Evolutionary conservation across 2,888 invertebrate species (phyloP), one percentile per base, ranked within the genome.

Genomic region (Pegoplata infirma): DNA sequence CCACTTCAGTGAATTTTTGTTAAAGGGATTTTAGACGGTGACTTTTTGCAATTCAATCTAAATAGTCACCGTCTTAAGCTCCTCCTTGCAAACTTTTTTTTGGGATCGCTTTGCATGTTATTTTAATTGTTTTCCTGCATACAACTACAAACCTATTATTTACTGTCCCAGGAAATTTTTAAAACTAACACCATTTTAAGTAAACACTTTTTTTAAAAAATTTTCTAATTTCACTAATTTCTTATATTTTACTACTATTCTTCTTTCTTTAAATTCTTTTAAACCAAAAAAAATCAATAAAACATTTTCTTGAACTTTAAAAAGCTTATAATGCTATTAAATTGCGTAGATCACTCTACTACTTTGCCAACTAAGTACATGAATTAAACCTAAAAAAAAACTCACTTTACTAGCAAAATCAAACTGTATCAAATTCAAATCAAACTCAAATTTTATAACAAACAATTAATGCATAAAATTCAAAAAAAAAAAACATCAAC

Each of bases 261-360:
- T 32, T 66, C 53, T 76, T 40, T 58, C 61, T 51, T 55, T 66
- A 23, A 53, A 40, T 16, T 76, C 49, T 64, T 63, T 64, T 25
- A 46, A 66, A 44, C 16, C 12, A 14, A 17, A 51, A n/a, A 21
- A 51, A 77, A 58, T 19, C 19, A 47, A 63, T 64, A 51, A 69
- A 56, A 58, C 53, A 64, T 23, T 66, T 66, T 71, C 46, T 55
- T 49, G n/a, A 73, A 68, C 25, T 63, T 61, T 55, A 47, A 55
- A n/a, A 67, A 67, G 75, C 79, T 61, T 72, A 49, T 69, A 71
- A 75, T 66, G 74, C 78, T 40, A 66, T 67, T 61, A 71, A 71
- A 67, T 55, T 71, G 53, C 78, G 78, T 71, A 74, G 55, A 79
- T 67, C 78, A 55, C 56, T 78, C 44, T 67, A 71, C 56, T 79